These are phyloP conservation scores for Drosophila anomalipes DNA, from an alignment of 2,888 invertebrate genomes.

Conservation along the genomic window DNA sequence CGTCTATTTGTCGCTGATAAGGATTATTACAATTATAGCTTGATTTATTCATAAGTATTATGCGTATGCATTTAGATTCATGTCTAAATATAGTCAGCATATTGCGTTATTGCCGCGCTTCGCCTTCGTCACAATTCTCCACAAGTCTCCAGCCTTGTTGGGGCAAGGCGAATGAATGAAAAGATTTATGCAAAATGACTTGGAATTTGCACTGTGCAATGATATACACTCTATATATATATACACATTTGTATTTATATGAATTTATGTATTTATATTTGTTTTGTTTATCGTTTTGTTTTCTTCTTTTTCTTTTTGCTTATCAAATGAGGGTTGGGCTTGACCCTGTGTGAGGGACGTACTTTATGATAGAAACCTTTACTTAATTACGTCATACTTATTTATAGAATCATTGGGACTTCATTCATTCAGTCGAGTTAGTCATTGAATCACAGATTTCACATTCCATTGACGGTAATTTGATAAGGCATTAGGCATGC, in stretches of 20 bases:
- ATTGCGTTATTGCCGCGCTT: slow-evolving; percentile 25
- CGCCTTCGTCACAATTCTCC: slow-evolving; percentile 26
- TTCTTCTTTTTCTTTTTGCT: background rate
- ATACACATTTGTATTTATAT: slow-evolving; percentile 10
- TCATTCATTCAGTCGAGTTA: slow-evolving; percentile 26
- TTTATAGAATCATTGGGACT: background rate
- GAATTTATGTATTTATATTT: slow-evolving; percentile 26
- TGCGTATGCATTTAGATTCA: slow-evolving; percentile 24
- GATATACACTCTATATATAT: background rate
- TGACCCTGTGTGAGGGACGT: slow-evolving; percentile 16
- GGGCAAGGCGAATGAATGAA: slow-evolving; percentile 41
- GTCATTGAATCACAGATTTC: slow-evolving; percentile 16
- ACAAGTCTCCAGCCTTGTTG: slow-evolving; percentile 35
- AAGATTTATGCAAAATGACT: slow-evolving; percentile 74
- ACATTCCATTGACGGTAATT: slow-evolving; percentile 6
- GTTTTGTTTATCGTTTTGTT: slow-evolving; percentile 46
- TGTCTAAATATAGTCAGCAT: slow-evolving; percentile 52
- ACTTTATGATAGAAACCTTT: slow-evolving; percentile 42
- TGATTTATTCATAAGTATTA: slow-evolving; percentile 37
- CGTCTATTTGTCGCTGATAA: slow-evolving; percentile 59
- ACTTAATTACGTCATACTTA: slow-evolving; percentile 64
- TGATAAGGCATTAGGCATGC: slow-evolving; percentile 9
- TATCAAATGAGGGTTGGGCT: slow-evolving; percentile 37
- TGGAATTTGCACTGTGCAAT: slow-evolving; percentile 35
- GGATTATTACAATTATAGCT: slow-evolving; percentile 50